These are phyloP conservation scores for Pseudorhiza aurosa DNA, from an alignment of 30 jellyfish, hydroid and myxozoan species.

Conservation along the genomic window DNA sequence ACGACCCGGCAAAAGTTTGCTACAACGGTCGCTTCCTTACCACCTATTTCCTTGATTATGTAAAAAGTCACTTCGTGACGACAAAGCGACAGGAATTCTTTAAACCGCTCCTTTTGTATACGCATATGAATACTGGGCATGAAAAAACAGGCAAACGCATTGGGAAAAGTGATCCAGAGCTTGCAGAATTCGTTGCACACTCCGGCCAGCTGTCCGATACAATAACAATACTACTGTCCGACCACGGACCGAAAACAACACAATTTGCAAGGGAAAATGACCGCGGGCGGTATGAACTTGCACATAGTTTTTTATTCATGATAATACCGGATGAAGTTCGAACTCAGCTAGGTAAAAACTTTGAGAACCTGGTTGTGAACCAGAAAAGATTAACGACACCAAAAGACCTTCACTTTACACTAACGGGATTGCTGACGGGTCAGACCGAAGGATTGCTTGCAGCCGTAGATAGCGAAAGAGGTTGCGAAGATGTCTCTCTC, in stretches of 20 bases:
- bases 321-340: slow-evolving; percentile 70
- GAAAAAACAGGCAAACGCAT: slow-evolving; percentile 94
- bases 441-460: slow-evolving; percentile 71
- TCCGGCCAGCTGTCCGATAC: slow-evolving; percentile 63
- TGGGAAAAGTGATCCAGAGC: slow-evolving; percentile 71
- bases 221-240: slow-evolving; percentile 83
- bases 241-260: slow-evolving; percentile 98
- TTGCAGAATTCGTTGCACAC: slow-evolving; percentile 55
- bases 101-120: slow-evolving; percentile 75
- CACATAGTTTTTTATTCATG: slow-evolving; percentile 90
- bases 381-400: slow-evolving; percentile 78
- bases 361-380: slow-evolving; percentile 46
- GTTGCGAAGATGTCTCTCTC: slow-evolving; percentile 81
- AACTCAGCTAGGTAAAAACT: slow-evolving; percentile 39
- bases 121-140: slow-evolving; percentile 96
- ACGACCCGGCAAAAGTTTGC: slow-evolving; percentile 97
- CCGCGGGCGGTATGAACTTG: slow-evolving; percentile 93
- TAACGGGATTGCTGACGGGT: slow-evolving; percentile 54
- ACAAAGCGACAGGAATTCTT: background rate
- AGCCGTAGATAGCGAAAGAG: slow-evolving; percentile 58
- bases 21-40: slow-evolving; percentile 87
- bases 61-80: slow-evolving; percentile 44
- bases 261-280: slow-evolving; percentile 74
- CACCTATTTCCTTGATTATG: slow-evolving; percentile 72
- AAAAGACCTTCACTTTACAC: slow-evolving; percentile 73